Percentiles rank a stretch among this genome's conserved stretches.
These are phyloP conservation scores for Lepidocolaptes lacrymiger DNA, from an alignment of 2,797 vertebrate genomes.

Conservation along the genomic window DNA sequence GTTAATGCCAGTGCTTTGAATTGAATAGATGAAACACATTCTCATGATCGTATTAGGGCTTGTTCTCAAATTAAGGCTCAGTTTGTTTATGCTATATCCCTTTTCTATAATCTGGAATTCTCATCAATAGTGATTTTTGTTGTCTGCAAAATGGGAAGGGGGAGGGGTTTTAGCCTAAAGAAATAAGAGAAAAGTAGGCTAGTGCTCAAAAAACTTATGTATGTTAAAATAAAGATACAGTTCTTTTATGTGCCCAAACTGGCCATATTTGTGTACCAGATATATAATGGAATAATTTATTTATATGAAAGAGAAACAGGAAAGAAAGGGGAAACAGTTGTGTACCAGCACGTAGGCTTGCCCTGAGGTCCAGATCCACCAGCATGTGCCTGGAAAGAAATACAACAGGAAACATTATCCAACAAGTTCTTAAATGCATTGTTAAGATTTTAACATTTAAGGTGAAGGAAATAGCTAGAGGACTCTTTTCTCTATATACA, in stretches of 20 bases:
- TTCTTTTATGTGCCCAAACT: neutral
- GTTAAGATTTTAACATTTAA: neutral
- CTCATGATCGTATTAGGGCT: neutral
- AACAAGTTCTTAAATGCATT: neutral
- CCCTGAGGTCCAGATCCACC: neutral
- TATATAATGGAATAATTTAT: neutral
- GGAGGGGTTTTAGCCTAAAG: neutral
- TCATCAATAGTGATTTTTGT: neutral
- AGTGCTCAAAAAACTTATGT: neutral
- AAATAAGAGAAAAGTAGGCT: neutral
- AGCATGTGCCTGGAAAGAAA: neutral
- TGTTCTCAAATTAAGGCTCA: neutral
- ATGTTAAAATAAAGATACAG: neutral
- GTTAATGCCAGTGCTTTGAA: neutral
- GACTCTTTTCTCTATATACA: neutral
- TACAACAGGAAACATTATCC: neutral
- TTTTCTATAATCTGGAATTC: neutral
- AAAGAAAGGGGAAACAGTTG: neutral
- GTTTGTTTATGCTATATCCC: neutral
- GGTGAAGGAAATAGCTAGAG: neutral
- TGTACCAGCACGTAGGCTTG: fast-evolving
- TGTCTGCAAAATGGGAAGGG: neutral
- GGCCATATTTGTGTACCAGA: neutral
- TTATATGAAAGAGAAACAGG: neutral
- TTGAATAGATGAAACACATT: neutral